These are phyloP conservation scores for Drosophila cardini DNA, from an alignment of 1,140 invertebrate genomes.

Conservation along the genomic window DNA sequence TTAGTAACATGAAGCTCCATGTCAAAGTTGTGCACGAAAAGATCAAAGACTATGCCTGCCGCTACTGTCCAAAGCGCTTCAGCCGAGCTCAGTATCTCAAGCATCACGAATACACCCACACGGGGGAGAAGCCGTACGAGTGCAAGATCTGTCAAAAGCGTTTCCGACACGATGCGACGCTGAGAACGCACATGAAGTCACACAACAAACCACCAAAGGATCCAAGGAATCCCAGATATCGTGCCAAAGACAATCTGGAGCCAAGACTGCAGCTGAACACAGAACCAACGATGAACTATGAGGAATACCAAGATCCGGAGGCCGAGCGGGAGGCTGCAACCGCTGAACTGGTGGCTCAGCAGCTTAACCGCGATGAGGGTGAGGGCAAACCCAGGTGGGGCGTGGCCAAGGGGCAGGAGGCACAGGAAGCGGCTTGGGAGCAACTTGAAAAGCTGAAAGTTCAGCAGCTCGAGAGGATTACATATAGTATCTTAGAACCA, in stretches of 20 bases:
- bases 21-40: conserved; percentile 79
- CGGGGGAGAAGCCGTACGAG: conserved; percentile 84
- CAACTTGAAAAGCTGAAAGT: conserved; percentile 65
- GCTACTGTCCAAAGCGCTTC: conserved; percentile 76
- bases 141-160: conserved; percentile 73
- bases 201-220: conserved; percentile 57
- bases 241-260: conserved; percentile 35
- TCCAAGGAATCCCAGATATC: conserved; percentile 38
- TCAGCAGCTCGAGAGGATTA: conserved; percentile 47
- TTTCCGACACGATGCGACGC: conserved; percentile 70
- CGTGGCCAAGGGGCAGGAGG: conserved; percentile 55
- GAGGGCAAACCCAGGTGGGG: conserved; percentile 66
- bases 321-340: conserved; percentile 67
- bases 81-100: conserved; percentile 78
- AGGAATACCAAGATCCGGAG: conserved; percentile 63
- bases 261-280: conserved; percentile 16
- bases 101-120: conserved; percentile 79
- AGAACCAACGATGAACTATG: conserved; percentile 50
- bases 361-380: conserved; percentile 56
- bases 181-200: conserved; percentile 75
- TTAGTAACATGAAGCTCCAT: conserved; percentile 76
- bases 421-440: conserved; percentile 69
- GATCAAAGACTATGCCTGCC: conserved; percentile 78
- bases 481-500: conserved; percentile 58
- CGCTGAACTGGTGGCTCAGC: conserved; percentile 63